Percentiles rank a stretch among this genome's conserved stretches.
Conservation (phyloP, 2,113 vertebrate species). For the Pterophyllum scalare region DNA sequence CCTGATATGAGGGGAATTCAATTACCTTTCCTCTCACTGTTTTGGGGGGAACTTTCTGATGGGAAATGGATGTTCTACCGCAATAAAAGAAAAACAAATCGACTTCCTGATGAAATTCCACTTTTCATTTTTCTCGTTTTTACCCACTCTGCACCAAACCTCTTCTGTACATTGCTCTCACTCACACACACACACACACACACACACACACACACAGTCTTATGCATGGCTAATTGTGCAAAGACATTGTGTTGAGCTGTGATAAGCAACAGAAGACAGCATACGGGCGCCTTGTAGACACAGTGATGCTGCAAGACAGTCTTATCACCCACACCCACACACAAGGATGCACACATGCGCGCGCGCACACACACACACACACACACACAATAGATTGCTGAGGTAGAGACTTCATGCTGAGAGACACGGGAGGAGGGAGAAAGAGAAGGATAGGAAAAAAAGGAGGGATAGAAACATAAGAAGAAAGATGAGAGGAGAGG, state of each 20-base stretch:
- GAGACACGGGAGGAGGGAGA: constrained; percentile 56
- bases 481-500: constrained; percentile 65
- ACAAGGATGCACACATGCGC: constrained; percentile 22
- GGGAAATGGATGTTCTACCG: constrained; percentile 71
- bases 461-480: constrained; percentile 58
- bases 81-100: constrained; percentile 72
- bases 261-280: constrained; percentile 76
- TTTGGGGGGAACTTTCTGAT: constrained; percentile 62
- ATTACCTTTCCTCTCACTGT: constrained; percentile 67
- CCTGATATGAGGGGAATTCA: constrained; percentile 72
- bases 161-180: constrained; percentile 2
- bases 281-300: constrained; percentile 74
- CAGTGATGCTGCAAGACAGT: constrained; percentile 76
- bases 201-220: constrained; percentile 20
- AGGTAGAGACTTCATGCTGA: constrained; percentile 67
- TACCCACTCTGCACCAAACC: constrained; percentile 40
- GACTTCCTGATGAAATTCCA: constrained; percentile 74
- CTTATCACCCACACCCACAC: constrained; percentile 74
- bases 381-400: constrained; percentile 58
- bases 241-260: constrained; percentile 77
- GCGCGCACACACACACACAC: constrained; percentile 3
- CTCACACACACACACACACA: constrained; percentile 13
- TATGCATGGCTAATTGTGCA: constrained; percentile 78
- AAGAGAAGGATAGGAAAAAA: constrained; percentile 44
- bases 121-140: constrained; percentile 67